phyloP scores from a whole-genome alignment of 2,888 invertebrate species.

The Saturnia pavonia region DNA sequence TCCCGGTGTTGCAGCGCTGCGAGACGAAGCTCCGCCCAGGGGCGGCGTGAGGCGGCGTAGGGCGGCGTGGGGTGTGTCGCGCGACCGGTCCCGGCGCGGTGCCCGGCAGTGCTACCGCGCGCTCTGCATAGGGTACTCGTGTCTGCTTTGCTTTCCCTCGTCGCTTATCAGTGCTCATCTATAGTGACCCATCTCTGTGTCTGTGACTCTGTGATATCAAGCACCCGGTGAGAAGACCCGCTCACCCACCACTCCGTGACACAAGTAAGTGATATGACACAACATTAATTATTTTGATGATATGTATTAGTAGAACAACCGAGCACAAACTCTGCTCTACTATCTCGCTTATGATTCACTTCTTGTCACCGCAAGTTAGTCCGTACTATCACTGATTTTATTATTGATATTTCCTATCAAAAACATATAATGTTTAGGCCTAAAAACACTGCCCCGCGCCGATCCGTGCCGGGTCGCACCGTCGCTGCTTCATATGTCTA shows the following conservation, averaged over 20 bases:
- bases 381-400: no score
- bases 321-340: background rate
- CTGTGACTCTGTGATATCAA: conserved; percentile 18
- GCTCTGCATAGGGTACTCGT: conserved; percentile 49
- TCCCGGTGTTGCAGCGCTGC: background rate
- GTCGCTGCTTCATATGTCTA: no score
- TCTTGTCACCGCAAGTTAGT: no score
- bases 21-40: background rate
- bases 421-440: no score
- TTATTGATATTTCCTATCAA: no score
- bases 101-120: conserved; percentile 55
- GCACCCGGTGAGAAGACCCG: background rate
- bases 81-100: conserved; percentile 19
- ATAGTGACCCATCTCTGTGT: conserved; percentile 28
- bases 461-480: no score
- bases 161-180: conserved; percentile 28
- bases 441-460: no score
- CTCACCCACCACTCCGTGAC: background rate
- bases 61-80: background rate
- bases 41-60: background rate
- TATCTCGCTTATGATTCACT: background rate
- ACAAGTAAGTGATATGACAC: background rate
- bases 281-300: background rate
- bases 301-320: background rate
- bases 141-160: conserved; percentile 30